Evolutionary conservation across 2,113 vertebrate genomes (phyloP), one percentile per base, ranked within the genome.

Genomic region (Egretta garzetta): DNA sequence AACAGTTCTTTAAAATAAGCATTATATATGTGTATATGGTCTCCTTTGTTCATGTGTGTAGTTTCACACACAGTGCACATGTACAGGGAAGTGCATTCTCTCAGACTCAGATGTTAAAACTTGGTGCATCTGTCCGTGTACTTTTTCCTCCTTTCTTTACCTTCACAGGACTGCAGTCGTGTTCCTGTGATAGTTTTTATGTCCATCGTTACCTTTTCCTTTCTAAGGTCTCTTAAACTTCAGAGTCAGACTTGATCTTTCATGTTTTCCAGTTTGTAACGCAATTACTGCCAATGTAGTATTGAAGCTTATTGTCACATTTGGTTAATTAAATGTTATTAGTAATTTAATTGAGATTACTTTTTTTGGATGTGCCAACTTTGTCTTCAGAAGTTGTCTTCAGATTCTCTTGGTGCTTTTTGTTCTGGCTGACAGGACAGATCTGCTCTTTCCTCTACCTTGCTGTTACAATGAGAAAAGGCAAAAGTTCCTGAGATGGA

Each of bases 81-180:
- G 10, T 24, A 18, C 41, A 18, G 14, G 45, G 26, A 43, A 21
- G 30, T 12, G 8, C 52, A 2, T 60, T 50, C 45, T 72, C 35
- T n/a, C 43, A 64, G 39, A 37, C 11, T 24, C 9, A 2, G 2
- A 10, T 43, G n/a, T 39, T 28, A 35, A 52, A 50, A 32, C 22
- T 71, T 22, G 9, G 32, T 27, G 17, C 55, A 28, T 56, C 32
- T 23, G 1, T 52, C 6, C 8, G 12, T 52, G n/a, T 67, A 35
- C 35, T 58, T 20, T 18, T 49, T 35, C 35, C 8, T 77, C 18
- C 41, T 26, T 47, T 35, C 24, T 58, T 50, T 21, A 5, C 37
- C 60, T n/a, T 45, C 41, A 14, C 27, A 27, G 49, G 47, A 28
- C 37, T 1, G 0, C 52, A 37, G 37, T 49, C 17, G 22, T 0